phyloP scores from a whole-genome alignment of 2,888 invertebrate species.

The Trissolcus japonicus region DNA sequence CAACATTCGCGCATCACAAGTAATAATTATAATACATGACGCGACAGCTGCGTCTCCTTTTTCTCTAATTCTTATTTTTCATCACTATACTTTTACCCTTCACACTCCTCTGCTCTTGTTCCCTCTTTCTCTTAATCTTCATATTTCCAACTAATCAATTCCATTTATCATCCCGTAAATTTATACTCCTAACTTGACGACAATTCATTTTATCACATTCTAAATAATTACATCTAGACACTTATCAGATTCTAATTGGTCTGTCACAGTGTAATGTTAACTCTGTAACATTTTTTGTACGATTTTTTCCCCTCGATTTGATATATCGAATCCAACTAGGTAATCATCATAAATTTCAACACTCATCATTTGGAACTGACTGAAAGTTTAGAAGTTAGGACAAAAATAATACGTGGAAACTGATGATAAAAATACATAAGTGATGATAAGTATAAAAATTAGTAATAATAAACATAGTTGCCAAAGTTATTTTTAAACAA shows the following conservation, averaged over 20 bases:
- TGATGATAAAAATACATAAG: too few relatives aligned
- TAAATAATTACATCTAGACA: background rate
- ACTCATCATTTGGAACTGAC: too few relatives aligned
- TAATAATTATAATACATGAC: slow-evolving; percentile 53
- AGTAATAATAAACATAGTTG: too few relatives aligned
- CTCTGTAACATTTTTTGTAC: too few relatives aligned
- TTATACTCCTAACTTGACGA: slow-evolving; percentile 24
- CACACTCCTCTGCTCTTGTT: slow-evolving; percentile 7
- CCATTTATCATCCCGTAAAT: slow-evolving; percentile 27
- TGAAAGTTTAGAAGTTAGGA: too few relatives aligned
- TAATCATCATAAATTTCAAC: too few relatives aligned
- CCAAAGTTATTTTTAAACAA: too few relatives aligned
- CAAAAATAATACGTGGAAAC: too few relatives aligned
- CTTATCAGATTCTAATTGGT: background rate
- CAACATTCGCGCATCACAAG: slow-evolving; percentile 50
- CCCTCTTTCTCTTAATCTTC: slow-evolving; percentile 21
- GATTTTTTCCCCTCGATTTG: too few relatives aligned
- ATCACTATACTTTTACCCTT: slow-evolving; percentile 4
- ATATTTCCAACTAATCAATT: slow-evolving; percentile 18
- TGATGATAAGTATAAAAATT: too few relatives aligned
- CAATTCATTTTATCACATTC: slow-evolving; percentile 12
- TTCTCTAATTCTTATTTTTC: slow-evolving; percentile 38
- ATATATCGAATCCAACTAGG: too few relatives aligned
- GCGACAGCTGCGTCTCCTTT: slow-evolving; percentile 55
- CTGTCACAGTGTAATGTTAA: too few relatives aligned